These are phyloP conservation scores for Mesorhabditis spiculigera DNA, from an alignment of 2,888 invertebrate species.

Conservation along the genomic window DNA sequence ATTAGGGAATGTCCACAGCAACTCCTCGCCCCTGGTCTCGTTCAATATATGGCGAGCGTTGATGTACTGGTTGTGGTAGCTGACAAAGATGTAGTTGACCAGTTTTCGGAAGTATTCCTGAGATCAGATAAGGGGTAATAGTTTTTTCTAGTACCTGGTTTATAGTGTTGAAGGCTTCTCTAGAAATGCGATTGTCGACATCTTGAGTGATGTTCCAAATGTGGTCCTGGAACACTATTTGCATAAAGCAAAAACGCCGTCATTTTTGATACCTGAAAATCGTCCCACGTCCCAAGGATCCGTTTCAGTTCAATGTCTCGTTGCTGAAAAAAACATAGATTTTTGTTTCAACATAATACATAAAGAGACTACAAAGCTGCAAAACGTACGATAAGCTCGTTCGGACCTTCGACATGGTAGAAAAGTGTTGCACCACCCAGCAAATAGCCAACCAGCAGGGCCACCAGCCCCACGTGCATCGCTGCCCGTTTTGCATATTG, in stretches of 20 bases:
- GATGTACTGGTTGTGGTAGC: conserved; percentile 56
- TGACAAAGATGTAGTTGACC: conserved; percentile 37
- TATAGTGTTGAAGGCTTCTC: conserved; percentile 53
- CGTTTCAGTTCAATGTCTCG: conserved; percentile 45
- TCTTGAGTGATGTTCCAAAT: conserved; percentile 57
- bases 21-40: conserved; percentile 45
- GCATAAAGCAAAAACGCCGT: not conserved
- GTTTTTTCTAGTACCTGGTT: conserved; percentile 25
- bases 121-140: not conserved
- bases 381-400: conserved; percentile 48
- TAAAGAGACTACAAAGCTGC: not conserved
- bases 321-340: conserved; percentile 34
- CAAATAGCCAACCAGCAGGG: conserved; percentile 50
- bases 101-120: conserved; percentile 53
- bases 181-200: conserved; percentile 48
- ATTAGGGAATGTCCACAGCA: conserved; percentile 57
- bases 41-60: conserved; percentile 54
- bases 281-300: conserved; percentile 49
- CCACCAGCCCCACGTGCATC: conserved; percentile 58
- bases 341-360: not conserved
- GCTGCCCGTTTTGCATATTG: conserved; percentile 53
- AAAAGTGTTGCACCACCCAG: conserved; percentile 57
- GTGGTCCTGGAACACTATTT: conserved; percentile 31
- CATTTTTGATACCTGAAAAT: conserved; percentile 30
- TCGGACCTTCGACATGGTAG: conserved; percentile 47